Conservation (phyloP, 37 sponge, comb jelly and placozoan species). For the Crambe crambe region DNA sequence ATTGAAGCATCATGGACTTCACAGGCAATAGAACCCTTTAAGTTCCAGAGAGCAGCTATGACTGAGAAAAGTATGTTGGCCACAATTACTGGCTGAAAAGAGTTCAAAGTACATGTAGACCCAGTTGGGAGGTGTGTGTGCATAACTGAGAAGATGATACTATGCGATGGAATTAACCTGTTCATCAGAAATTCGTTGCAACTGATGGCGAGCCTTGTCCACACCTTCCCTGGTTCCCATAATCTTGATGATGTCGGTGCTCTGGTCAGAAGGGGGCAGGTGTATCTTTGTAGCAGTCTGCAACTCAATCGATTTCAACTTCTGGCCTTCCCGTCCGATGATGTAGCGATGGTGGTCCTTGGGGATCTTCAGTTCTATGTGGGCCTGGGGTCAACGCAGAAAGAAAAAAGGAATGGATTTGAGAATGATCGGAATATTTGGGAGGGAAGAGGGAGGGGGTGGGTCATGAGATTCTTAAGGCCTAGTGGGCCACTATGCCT, state of each 20-base stretch:
- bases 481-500: no score
- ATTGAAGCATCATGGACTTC: no score
- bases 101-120: no score
- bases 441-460: constrained; percentile 9
- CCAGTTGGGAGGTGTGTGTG: no score
- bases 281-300: constrained; percentile 80
- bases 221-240: constrained; percentile 88
- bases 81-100: no score
- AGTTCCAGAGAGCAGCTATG: no score
- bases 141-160: no score
- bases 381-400: constrained; percentile 33
- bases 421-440: not conserved
- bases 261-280: constrained; percentile 67
- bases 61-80: no score
- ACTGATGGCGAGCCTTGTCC: constrained; percentile 84
- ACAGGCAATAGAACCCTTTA: no score
- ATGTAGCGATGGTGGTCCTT: constrained; percentile 84
- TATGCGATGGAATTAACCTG: no score
- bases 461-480: not conserved
- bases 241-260: constrained; percentile 77
- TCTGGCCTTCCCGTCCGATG: constrained; percentile 69
- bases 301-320: constrained; percentile 74
- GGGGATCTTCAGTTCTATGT: constrained; percentile 70
- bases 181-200: constrained; percentile 84
- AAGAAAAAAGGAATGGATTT: not conserved